A percentile compares a stretch with the other conserved stretches of the same genome.
Evolutionary conservation across 2,113 vertebrate genomes (phyloP).

Genomic region (Caranx ignobilis): DNA sequence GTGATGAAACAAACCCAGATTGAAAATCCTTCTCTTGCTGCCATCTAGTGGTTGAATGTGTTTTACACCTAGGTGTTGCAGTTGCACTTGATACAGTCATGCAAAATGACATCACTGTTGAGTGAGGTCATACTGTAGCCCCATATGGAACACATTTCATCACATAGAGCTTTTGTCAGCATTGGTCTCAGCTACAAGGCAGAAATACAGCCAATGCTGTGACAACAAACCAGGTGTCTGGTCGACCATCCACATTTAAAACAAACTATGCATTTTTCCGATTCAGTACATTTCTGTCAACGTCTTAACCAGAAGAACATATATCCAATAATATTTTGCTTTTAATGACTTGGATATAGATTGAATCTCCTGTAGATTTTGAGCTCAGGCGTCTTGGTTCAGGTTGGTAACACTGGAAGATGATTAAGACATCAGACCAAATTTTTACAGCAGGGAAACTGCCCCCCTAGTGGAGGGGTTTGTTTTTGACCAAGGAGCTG

Average conservation of each 20-base stretch:
- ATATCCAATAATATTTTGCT: background rate
- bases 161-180: background rate
- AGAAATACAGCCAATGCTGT: background rate
- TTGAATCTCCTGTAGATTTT: background rate
- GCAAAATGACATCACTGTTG: conserved; percentile 9
- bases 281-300: no score
- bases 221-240: background rate
- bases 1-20: background rate
- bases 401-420: conserved; percentile 1
- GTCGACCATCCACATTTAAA: no score
- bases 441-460: background rate
- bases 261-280: no score
- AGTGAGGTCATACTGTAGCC: conserved; percentile 4
- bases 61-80: background rate
- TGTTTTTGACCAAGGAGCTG: background rate
- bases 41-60: conserved; percentile 56
- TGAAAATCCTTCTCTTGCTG: conserved; percentile 43
- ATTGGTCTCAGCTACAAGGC: background rate
- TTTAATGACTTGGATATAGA: no score
- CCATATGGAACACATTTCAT: background rate
- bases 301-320: no score
- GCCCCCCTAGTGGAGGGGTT: background rate
- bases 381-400: conserved; percentile 18
- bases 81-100: background rate
- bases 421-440: conserved; percentile 18